Percentiles rank a stretch among this genome's conserved stretches.
These are phyloP conservation scores for Stenchaetothrips biformis DNA, from an alignment of 2,888 invertebrate species.

Conservation along the genomic window DNA sequence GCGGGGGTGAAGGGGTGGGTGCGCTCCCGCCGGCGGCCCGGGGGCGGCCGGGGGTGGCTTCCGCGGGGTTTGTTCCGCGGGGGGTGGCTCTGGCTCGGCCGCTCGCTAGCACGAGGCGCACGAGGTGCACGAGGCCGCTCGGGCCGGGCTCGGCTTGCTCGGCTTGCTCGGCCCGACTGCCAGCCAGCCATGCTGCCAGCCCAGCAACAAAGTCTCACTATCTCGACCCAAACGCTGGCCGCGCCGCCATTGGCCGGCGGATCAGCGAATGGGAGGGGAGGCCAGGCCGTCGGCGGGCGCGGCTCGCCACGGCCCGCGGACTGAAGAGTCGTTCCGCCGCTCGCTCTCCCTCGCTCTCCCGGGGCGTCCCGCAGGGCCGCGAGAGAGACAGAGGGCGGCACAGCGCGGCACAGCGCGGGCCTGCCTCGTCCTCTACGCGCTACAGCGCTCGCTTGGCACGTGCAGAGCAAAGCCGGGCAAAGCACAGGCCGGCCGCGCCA, in stretches of 20 bases:
- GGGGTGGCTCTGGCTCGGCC: not conserved
- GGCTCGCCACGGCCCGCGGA: not conserved
- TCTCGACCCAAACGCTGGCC: conserved; percentile 27
- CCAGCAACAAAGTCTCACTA: conserved; percentile 32
- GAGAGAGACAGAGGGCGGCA: not conserved
- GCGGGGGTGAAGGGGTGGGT: not conserved
- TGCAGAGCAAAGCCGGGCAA: too few species aligned
- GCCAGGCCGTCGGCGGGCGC: not conserved
- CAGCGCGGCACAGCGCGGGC: too few species aligned
- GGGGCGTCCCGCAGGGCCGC: too few species aligned
- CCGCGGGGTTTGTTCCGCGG: not conserved
- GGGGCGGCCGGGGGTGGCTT: not conserved
- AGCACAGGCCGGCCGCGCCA: too few species aligned
- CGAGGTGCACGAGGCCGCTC: not conserved
- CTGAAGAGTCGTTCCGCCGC: too few species aligned
- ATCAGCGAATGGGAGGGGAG: conserved; percentile 30
- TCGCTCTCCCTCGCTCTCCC: too few species aligned
- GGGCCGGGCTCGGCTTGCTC: not conserved
- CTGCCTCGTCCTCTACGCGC: too few species aligned
- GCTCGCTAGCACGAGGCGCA: too few species aligned
- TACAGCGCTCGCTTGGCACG: too few species aligned
- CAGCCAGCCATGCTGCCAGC: conserved; percentile 7
- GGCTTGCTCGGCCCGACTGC: not conserved
- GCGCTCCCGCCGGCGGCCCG: not conserved
- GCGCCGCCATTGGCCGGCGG: conserved; percentile 29